A percentile compares a stretch with the other conserved stretches of the same genome.
These are phyloP conservation scores for Zygogramma bicolorata DNA, from an alignment of 2,888 invertebrate genomes.

Conservation along the genomic window DNA sequence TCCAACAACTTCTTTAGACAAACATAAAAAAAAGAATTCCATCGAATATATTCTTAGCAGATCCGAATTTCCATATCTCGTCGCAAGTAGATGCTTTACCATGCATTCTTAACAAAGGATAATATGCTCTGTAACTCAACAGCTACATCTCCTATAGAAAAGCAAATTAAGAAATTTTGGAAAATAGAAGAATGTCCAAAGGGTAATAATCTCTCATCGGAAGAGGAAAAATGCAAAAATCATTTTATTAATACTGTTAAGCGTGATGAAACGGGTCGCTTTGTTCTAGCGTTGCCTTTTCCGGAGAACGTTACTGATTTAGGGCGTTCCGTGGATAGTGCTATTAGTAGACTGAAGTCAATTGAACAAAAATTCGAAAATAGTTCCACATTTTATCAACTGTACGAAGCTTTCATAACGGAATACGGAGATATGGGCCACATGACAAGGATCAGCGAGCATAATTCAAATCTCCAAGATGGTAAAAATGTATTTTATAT, in stretches of 20 bases:
- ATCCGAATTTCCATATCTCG: constrained; percentile 1
- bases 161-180: background rate
- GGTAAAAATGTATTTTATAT: constrained; percentile 24
- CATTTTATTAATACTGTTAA: background rate
- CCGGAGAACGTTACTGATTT: background rate
- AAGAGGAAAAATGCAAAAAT: background rate
- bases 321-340: background rate
- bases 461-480: background rate
- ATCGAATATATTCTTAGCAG: background rate
- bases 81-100: too few species aligned
- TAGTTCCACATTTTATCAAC: constrained; percentile 3
- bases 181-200: background rate
- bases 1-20: background rate
- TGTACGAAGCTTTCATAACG: constrained; percentile 9
- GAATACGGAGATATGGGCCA: constrained; percentile 38
- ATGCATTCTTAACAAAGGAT: too few species aligned
- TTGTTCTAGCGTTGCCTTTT: background rate
- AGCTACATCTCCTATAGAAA: background rate
- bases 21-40: constrained; percentile 1
- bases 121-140: background rate
- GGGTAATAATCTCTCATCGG: background rate
- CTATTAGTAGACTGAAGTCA: background rate
- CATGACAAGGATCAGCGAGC: constrained; percentile 39
- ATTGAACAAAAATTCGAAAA: constrained; percentile 20
- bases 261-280: background rate